Base-by-base conservation (phyloP, 2,888 invertebrate genomes). In the Maniola hyperantus region DNA sequence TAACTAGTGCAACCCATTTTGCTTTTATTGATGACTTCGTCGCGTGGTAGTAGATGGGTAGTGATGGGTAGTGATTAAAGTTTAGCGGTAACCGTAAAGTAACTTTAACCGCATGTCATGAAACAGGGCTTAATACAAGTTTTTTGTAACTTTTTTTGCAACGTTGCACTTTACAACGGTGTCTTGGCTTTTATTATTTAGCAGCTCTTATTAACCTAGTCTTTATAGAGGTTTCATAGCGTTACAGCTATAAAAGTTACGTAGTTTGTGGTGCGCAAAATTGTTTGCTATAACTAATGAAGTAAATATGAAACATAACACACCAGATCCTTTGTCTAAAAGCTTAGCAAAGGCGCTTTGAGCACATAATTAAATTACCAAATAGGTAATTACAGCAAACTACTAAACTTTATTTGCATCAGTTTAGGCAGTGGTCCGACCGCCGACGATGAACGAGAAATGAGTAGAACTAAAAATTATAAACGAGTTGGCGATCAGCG, bases 311-410 rank as follows among this genome's bases (percentile, higher is more conserved):
- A 51, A 20, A 51, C 26, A 51, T 8, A 13, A 5, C n/a, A 15
- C 34, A 15, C 54, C 11, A 34, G 2, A 54, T 15, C 34, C 54
- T 54, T 54, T 34, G 54, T 13, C n/a, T 33, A 33, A n/a, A 53
- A 13, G 33, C 15, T 54, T 15, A 54, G 34, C 54, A 36, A 34
- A 54, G n/a, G n/a, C 34, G 26, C 15, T 26, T 26, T 33, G 26
- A 10, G 15, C n/a, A 34, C 8, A 8, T 54, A 34, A 54, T 34
- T 54, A 5, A 34, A 54, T 7, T 15, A 34, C 34, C 34, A 33
- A 51, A 51, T 51, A 54, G 34, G 34, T 54, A 54, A 34, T 34
- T 34, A 54, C 34, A 8, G n/a, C 15, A n/a, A 54, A 54, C 34
- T 34, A 54, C 34, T 15, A 36, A 54, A 53, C 53, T 53, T 53